Evolutionary conservation across 2,888 invertebrate genomes (phyloP), one percentile per base, ranked within the genome.

Genomic region (Romanomermis culicivorax): DNA sequence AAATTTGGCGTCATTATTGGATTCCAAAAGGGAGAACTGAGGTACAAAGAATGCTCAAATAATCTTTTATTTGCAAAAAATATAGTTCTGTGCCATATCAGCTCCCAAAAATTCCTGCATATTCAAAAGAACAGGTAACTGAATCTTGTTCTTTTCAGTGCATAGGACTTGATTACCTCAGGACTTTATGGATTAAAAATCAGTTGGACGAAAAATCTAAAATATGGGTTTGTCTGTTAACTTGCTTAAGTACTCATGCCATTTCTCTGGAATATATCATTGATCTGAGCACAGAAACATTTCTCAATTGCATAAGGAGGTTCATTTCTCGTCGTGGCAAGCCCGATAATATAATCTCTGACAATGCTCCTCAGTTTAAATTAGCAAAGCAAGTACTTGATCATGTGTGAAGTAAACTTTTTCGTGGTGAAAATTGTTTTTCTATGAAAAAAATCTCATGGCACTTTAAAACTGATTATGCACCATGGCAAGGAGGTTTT

Each of bases 401-500:
- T 2, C 20, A 50, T 2, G 55, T 58, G 27, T 59, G 59, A 58
- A 14, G 52, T 2, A 4, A 26, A n/a, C n/a, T n/a, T 14, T 14
- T 27, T 20, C 23, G 7, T 11, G 11, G 7, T 17, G 23, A 4
- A 17, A 29, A 43, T 4, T 49, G 51, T 7, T 42, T n/a, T 49
- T 47, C 54, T 20, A 25, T 47, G 2, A 20, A 59, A 29, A 51
- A 50, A 24, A 64, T 64, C 42, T n/a, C 54, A 1, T 65, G 65
- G 64, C 58, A 58, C n/a, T 72, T 71, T 57, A 72, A 67, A 52
- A 66, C 69, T 2, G 69, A 69, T 2, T 59, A 63, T 0, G 67
- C 70, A 2, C 60, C 71, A 1, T 73, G 72, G 71, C 68, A 68
- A 69, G 71, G 71, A 52, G 71, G 72, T 45, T 69, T 66, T 59